Base-by-base conservation (phyloP, 2,888 invertebrate genomes). In the Thereva unica region DNA sequence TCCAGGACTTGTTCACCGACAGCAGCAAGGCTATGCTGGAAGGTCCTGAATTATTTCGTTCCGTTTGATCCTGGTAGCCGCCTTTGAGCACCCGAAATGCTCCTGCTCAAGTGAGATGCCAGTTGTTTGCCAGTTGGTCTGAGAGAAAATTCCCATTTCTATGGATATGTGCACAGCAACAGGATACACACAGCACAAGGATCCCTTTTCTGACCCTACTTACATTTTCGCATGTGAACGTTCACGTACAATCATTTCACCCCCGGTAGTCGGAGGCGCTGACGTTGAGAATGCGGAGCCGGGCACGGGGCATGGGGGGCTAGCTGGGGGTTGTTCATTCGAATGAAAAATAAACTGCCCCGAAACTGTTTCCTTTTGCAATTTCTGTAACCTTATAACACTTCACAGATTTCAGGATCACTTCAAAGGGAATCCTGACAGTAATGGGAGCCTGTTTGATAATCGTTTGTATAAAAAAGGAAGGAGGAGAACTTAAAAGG, bases 401-500 rank as follows among this genome's bases (percentile, higher is more conserved):
- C 61, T 61, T 61, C 61, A 61, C 61, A 61, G 61, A 61, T 61
- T 61, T 61, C 45, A 61, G 61, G 40, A 61, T 61, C 49, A 50
- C 61, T 10, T 61, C 61, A 61, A 61, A 61, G 61, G 53, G 61
- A 45, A 61, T 41, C 50, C 47, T 47, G 59, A 12, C 50, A 45
- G 49, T 50, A 61, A 41, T 61, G 38, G 50, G 50, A 50, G 23
- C 5, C 23, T 40, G 40, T 61, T 23, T 49, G 50, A 23, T 61
- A 61, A 61, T 61, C 50, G 50, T 12, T 61, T 61, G 50, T 23
- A 23, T 23, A 23, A 23, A 23, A 23, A 23, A 23, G 23, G 23
- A 23, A 2, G 23, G 23, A 23, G 23, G 23, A 23, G 23, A 23
- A 23, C 23, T 23, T 23, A 23, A 23, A 23, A 23, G 23, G 23